Conservation (phyloP, 2,888 invertebrate species). For the Glomeris marginata region DNA sequence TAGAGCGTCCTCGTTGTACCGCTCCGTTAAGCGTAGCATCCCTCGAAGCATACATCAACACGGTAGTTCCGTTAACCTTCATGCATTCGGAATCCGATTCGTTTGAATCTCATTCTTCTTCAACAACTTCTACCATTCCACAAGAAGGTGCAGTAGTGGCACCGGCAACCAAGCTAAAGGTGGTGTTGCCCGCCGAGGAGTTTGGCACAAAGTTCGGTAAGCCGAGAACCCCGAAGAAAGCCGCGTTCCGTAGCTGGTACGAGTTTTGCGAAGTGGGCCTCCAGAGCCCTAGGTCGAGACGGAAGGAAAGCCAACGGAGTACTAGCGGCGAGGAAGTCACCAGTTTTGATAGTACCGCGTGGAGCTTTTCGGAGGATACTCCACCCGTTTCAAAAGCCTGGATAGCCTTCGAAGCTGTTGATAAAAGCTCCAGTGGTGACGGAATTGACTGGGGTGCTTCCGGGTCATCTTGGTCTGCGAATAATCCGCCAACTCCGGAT, state of each 20-base stretch:
- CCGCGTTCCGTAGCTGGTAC: slow-evolving; percentile 33
- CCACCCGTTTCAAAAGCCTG: background rate
- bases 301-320: too few species aligned
- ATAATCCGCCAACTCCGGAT: background rate
- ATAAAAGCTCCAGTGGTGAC: too few species aligned
- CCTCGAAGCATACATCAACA: slow-evolving; percentile 13
- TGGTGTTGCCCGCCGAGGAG: slow-evolving; percentile 14
- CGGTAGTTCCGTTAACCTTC: slow-evolving; percentile 9
- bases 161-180: slow-evolving; percentile 12
- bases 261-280: slow-evolving; percentile 36
- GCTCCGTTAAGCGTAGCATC: slow-evolving; percentile 13
- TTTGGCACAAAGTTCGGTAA: slow-evolving; percentile 9
- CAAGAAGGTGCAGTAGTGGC: slow-evolving; percentile 5
- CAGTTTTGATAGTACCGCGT: background rate
- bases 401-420: too few species aligned
- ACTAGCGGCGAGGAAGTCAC: too few species aligned
- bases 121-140: too few species aligned
- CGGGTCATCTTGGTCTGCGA: too few species aligned
- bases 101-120: too few species aligned
- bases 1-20: slow-evolving; percentile 14
- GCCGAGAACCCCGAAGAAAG: slow-evolving; percentile 35
- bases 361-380: background rate
- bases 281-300: slow-evolving; percentile 29
- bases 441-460: too few species aligned
- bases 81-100: background rate